Evolutionary conservation across 2,797 vertebrate species (phyloP).

Genomic region (Spheniscus humboldti): DNA sequence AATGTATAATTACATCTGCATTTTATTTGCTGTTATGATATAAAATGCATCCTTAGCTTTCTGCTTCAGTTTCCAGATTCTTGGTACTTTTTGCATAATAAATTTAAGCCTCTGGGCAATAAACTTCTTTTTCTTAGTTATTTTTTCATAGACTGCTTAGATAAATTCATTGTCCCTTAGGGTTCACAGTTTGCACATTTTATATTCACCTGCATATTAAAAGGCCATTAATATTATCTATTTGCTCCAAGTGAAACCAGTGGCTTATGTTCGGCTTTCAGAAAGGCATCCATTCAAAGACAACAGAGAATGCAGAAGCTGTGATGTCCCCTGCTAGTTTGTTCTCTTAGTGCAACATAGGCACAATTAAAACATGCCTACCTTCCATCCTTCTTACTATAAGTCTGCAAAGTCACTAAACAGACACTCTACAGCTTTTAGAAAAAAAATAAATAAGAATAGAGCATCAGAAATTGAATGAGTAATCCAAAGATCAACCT

Average conservation of each 20-base stretch:
- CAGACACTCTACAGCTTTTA: neutral
- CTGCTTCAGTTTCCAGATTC: neutral
- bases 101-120: neutral
- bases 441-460: neutral
- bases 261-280: neutral
- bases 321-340: neutral
- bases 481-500: neutral
- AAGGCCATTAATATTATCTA: neutral
- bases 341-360: neutral
- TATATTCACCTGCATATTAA: neutral
- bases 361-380: neutral
- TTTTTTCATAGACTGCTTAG: neutral
- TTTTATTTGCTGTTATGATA: neutral
- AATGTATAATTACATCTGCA: neutral
- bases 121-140: neutral
- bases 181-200: neutral
- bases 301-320: neutral
- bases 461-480: neutral
- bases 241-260: neutral
- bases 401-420: neutral
- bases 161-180: neutral
- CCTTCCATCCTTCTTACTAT: neutral
- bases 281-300: neutral
- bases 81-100: neutral
- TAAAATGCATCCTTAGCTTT: neutral